Conservation (phyloP, 2,888 invertebrate genomes). For the Holacanthella duospinosa region DNA sequence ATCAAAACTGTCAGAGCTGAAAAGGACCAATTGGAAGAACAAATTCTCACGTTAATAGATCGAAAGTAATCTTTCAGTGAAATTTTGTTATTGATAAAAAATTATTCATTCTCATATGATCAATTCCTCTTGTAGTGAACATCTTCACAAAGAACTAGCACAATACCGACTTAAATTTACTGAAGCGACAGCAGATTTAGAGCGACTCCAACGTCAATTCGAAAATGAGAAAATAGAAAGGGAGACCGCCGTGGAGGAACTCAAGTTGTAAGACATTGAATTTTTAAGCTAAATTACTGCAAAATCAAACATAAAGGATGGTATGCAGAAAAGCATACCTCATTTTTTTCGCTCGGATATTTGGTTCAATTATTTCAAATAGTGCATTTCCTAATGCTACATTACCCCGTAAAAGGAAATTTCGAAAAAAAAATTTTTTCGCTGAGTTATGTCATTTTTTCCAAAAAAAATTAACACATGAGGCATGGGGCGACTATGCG, state of each 20-base stretch:
- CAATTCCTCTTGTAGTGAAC: constrained; percentile 31
- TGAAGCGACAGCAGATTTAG: constrained; percentile 30
- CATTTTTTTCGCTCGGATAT: too few relatives aligned
- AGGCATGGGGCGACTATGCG: too few relatives aligned
- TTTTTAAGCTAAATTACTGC: not conserved
- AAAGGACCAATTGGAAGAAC: not conserved
- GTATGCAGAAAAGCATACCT: too few relatives aligned
- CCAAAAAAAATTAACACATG: too few relatives aligned
- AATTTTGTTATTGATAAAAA: not conserved
- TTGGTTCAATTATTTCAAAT: too few relatives aligned
- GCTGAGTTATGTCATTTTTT: too few relatives aligned
- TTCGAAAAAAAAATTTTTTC: too few relatives aligned
- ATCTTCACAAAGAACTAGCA: constrained; percentile 24
- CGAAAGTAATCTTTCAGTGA: not conserved
- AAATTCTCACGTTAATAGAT: not conserved
- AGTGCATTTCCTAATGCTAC: too few relatives aligned
- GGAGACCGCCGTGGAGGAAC: constrained; percentile 26
- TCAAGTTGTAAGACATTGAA: constrained; percentile 18
- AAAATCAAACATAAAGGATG: too few relatives aligned
- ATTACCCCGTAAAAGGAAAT: too few relatives aligned
- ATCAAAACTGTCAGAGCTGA: not conserved
- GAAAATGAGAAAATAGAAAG: constrained; percentile 28
- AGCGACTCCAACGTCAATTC: constrained; percentile 27
- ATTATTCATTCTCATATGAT: too few relatives aligned
- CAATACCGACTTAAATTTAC: constrained; percentile 28